Percentiles rank a stretch among this genome's conserved stretches.
Conservation (phyloP, 2,113 vertebrate genomes). For the Gadus macrocephalus region DNA sequence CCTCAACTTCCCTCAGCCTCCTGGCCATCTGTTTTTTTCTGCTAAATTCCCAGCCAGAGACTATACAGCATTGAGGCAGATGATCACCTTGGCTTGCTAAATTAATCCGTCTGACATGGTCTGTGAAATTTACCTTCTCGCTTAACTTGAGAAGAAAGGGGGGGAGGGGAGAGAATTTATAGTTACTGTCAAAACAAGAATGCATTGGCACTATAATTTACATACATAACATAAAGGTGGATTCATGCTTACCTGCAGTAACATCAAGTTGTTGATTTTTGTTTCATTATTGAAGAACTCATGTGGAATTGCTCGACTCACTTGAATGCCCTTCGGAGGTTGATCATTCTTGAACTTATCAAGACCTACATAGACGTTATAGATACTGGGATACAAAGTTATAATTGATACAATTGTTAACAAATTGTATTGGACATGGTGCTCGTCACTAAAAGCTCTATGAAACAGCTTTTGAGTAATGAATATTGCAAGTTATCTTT, state of each 20-base stretch:
- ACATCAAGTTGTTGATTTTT: conserved; percentile 42
- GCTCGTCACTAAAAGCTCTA: too few species aligned
- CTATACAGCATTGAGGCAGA: conserved; percentile 53
- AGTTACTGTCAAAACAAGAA: too few species aligned
- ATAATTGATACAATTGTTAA: not conserved
- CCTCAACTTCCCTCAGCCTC: conserved; percentile 55
- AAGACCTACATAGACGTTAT: conserved; percentile 20
- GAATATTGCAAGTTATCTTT: too few species aligned
- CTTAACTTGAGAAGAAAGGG: conserved; percentile 59
- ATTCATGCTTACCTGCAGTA: conserved; percentile 51
- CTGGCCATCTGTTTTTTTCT: rapidly evolving
- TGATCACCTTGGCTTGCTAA: conserved; percentile 2
- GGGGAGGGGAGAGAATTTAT: too few species aligned
- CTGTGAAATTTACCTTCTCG: conserved; percentile 48
- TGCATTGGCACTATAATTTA: not conserved
- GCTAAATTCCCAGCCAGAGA: conserved; percentile 74
- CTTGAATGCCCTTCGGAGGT: not conserved
- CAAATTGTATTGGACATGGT: not conserved
- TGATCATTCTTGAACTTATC: not conserved
- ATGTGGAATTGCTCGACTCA: conserved; percentile 12
- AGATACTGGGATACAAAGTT: conserved; percentile 14
- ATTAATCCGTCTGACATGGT: conserved; percentile 42
- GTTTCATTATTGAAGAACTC: rapidly evolving
- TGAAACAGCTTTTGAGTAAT: too few species aligned
- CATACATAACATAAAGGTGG: not conserved